Conservation (phyloP, 2,797 vertebrate genomes). For the Danio kyathit region DNA sequence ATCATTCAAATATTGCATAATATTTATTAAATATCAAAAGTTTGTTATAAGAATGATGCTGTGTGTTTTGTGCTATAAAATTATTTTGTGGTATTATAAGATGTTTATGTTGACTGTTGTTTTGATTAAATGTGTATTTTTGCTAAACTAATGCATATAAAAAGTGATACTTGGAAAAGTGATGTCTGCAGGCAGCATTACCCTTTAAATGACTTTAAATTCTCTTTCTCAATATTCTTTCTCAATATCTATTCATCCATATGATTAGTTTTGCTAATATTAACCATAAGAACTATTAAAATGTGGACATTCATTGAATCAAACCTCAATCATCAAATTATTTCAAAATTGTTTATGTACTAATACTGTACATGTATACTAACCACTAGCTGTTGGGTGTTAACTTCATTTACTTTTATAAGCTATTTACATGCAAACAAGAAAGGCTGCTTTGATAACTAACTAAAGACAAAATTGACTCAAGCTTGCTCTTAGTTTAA, state of each 20-base stretch:
- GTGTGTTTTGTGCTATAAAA: background rate
- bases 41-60: background rate
- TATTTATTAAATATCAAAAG: background rate
- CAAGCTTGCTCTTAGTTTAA: no score
- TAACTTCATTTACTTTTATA: no score
- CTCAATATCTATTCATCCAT: background rate
- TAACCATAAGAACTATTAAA: background rate
- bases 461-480: background rate
- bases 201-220: background rate
- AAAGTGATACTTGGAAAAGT: background rate
- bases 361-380: no score
- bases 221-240: background rate
- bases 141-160: background rate
- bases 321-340: background rate
- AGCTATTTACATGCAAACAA: background rate
- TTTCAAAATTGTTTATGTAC: background rate
- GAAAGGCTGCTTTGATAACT: background rate
- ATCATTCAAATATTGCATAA: background rate
- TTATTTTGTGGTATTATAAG: background rate
- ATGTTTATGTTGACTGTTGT: background rate
- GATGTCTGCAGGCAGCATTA: background rate
- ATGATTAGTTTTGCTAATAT: background rate
- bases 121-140: background rate
- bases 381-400: no score
- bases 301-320: no score